Base-by-base conservation (phyloP, 2,888 invertebrate genomes). In the Hipparchia semele region DNA sequence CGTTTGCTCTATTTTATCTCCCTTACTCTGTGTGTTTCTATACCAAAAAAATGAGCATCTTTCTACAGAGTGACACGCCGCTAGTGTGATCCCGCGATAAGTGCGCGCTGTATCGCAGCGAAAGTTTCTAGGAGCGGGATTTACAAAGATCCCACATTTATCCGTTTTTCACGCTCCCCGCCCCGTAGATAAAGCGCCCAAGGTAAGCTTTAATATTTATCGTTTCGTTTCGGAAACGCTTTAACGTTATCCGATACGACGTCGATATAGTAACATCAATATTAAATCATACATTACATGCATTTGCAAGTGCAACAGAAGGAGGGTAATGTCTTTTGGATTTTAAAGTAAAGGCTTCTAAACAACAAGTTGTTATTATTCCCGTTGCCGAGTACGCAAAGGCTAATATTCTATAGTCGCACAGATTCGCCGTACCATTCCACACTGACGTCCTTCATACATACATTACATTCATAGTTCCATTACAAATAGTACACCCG, bases 141-240 rank as follows among this genome's bases (percentile, higher is more conserved):
- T 90, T 88, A 80, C 78, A 81, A 80, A 72, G 87, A 87, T 88
- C 83, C 79, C 82, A 80, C 85, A 84, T 86, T 88, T 90, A 89
- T 90, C 90, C 89, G 87, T 87, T 90, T 89, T 88, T 87, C 87
- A 88, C 87, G 86, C 86, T 81, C 82, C 79, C 83, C 85, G 84
- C 85, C 12, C 81, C 80, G 81, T 86, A 85, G 90, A 90, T 90
- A 91, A 90, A 86, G 85, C 84, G 81, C 78, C 83, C 81, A 79
- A 84, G 84, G 87, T 87, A 88, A 87, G 89, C 88, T 87, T 89
- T 89, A 86, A 89, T 90, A 90, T 90, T 90, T 90, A 90, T 89
- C 84, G 87, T 75, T 75, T 73, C 71, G 70, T 75, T 68, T 76
- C 69, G 64, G 59, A 70, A 54, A 62, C 62, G 46, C 5, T 9